Evolutionary conservation across 2,113 vertebrate species (phyloP).

Genomic region (Oxyura jamaicensis): DNA sequence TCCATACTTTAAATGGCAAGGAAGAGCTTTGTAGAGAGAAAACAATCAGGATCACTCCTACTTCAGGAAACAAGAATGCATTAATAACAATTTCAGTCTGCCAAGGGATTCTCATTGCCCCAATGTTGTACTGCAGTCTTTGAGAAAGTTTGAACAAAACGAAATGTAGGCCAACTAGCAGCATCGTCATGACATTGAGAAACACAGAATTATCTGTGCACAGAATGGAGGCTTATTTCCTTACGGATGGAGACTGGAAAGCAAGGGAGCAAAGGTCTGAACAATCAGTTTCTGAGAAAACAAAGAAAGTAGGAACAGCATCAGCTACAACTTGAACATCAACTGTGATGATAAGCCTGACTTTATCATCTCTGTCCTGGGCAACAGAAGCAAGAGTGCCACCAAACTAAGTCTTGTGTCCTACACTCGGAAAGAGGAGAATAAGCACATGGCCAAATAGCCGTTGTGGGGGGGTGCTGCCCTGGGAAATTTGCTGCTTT

Average conservation of each 20-base stretch:
- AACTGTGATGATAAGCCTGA: rapidly evolving
- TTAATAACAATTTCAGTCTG: neutral
- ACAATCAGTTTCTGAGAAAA: neutral
- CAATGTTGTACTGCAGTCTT: neutral
- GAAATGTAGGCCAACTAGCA: neutral
- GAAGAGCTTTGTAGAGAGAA: neutral
- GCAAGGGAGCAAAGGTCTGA: neutral
- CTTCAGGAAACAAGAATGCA: neutral
- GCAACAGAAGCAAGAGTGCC: neutral
- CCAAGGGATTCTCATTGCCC: neutral
- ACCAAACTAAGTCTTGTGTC: rapidly evolving
- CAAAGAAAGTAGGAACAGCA: neutral
- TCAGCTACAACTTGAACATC: neutral
- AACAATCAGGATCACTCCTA: neutral
- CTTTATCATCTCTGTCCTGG: rapidly evolving
- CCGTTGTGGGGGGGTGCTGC: rapidly evolving
- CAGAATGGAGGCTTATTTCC: neutral
- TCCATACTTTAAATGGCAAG: rapidly evolving
- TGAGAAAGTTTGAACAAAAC: neutral
- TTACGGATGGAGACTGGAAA: neutral
- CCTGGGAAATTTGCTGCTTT: neutral
- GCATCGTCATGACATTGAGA: rapidly evolving
- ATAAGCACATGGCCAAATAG: rapidly evolving
- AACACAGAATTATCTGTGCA: neutral
- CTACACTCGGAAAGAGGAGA: neutral